These are phyloP conservation scores for Cyprinodon tularosa DNA, from an alignment of 2,113 vertebrate species.

Conservation along the genomic window DNA sequence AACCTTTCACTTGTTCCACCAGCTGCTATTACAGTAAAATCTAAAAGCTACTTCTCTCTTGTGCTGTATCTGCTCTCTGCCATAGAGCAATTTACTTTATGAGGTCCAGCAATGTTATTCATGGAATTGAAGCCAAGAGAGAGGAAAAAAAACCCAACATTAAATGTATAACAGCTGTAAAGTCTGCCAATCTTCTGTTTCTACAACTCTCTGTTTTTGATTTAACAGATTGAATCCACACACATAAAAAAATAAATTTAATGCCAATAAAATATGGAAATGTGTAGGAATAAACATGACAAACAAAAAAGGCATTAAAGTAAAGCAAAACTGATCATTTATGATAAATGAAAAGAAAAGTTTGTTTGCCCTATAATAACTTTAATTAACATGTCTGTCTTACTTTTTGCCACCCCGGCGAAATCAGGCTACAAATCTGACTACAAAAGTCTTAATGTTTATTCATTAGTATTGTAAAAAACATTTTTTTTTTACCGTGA, in stretches of 20 bases:
- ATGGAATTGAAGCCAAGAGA: slow-evolving; percentile 51
- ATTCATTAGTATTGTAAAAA: background rate
- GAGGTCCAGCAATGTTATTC: slow-evolving; percentile 37
- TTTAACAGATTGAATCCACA: no score
- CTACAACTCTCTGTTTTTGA: background rate
- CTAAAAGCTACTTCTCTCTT: slow-evolving; percentile 32
- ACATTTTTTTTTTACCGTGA: background rate
- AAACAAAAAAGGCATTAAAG: no score
- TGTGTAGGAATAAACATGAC: no score
- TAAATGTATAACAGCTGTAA: slow-evolving; percentile 19
- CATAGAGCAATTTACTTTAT: slow-evolving; percentile 47
- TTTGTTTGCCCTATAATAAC: no score
- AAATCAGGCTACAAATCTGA: no score
- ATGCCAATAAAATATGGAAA: no score
- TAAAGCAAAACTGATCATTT: no score
- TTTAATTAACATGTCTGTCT: no score
- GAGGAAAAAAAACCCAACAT: slow-evolving; percentile 2
- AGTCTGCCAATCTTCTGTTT: slow-evolving; percentile 37
- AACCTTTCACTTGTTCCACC: slow-evolving; percentile 67
- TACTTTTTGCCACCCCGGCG: no score
- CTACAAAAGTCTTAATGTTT: background rate
- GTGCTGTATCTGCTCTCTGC: slow-evolving; percentile 36
- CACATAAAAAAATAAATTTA: no score
- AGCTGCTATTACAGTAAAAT: slow-evolving; percentile 63
- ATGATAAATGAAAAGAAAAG: no score